Conservation (phyloP, 1,140 invertebrate species). For the Drosophila melanogaster region DNA sequence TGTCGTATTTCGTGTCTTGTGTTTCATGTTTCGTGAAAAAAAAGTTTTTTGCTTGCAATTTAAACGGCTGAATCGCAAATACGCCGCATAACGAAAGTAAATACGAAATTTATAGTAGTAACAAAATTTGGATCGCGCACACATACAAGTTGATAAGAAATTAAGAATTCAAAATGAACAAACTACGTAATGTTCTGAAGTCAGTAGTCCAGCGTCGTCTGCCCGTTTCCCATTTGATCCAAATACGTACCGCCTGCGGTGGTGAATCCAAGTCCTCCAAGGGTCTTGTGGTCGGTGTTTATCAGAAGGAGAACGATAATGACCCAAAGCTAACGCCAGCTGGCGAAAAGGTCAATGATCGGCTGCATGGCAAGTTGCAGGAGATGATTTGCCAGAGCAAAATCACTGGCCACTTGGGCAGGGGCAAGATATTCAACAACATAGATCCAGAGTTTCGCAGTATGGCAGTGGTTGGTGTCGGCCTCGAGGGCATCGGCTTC, state of each 20-base stretch:
- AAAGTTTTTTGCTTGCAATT: not conserved
- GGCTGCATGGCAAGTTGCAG: slow-evolving; percentile 50
- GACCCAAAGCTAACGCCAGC: slow-evolving; percentile 56
- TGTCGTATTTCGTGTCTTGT: slow-evolving; percentile 4
- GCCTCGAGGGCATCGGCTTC: slow-evolving; percentile 87
- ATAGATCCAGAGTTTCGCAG: slow-evolving; percentile 87
- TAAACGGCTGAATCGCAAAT: not conserved
- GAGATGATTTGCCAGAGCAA: slow-evolving; percentile 64
- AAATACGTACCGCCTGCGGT: slow-evolving; percentile 40
- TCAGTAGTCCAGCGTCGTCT: not conserved
- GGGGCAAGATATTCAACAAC: slow-evolving; percentile 87
- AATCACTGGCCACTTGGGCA: slow-evolving; percentile 84
- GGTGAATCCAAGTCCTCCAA: slow-evolving; percentile 4
- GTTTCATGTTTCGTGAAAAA: slow-evolving; percentile 14
- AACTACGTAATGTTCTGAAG: slow-evolving; percentile 11
- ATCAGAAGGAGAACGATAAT: slow-evolving; percentile 68
- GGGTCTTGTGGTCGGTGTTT: slow-evolving; percentile 76
- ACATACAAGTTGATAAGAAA: not conserved
- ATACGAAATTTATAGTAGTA: slow-evolving; percentile 11
- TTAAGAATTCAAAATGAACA: slow-evolving; percentile 18
- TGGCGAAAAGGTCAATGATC: slow-evolving; percentile 72
- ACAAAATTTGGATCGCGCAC: slow-evolving; percentile 14
- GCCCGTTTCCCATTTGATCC: not conserved
- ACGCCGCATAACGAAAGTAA: not conserved
- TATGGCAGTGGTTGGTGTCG: slow-evolving; percentile 89